phyloP scores from a whole-genome alignment of 2,888 invertebrate genomes.

The Callyntrura guangdongensis region DNA sequence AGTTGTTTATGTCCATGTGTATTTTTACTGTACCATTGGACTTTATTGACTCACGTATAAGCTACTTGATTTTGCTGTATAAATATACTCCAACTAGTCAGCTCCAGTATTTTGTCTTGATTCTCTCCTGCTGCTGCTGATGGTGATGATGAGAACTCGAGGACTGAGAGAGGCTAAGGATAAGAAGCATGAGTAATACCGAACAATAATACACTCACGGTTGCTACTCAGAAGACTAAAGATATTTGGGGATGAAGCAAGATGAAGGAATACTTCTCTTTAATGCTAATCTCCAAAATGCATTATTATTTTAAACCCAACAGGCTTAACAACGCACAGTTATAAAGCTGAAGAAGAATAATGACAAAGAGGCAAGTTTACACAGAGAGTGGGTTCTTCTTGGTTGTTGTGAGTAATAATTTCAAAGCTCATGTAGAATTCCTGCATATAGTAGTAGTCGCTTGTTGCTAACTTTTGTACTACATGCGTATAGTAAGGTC shows the following conservation, averaged over 20 bases:
- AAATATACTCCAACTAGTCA: background rate
- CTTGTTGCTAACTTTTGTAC: background rate
- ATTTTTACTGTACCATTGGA: slow-evolving; percentile 9
- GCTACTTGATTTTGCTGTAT: background rate
- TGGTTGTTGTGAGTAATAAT: background rate
- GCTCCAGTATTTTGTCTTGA: slow-evolving; percentile 39
- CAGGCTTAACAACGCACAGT: background rate
- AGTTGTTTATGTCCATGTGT: slow-evolving; percentile 44
- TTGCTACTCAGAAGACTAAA: background rate
- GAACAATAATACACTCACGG: background rate
- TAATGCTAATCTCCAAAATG: background rate
- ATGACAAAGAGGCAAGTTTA: background rate
- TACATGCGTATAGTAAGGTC: slow-evolving; percentile 63
- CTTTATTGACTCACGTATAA: background rate
- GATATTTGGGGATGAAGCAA: background rate
- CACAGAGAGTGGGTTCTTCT: background rate
- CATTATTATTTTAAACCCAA: background rate
- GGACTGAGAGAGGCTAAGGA: background rate
- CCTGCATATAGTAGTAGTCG: background rate
- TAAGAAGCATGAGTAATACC: slow-evolving; percentile 25
- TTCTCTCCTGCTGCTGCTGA: background rate
- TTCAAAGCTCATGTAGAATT: background rate
- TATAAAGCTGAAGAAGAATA: background rate
- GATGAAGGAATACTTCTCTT: background rate
- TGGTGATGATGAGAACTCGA: background rate